Percentiles rank a stretch among this genome's conserved stretches.
Evolutionary conservation across 2,113 vertebrate genomes (phyloP).

Genomic region (Pelmatolapia mariae): DNA sequence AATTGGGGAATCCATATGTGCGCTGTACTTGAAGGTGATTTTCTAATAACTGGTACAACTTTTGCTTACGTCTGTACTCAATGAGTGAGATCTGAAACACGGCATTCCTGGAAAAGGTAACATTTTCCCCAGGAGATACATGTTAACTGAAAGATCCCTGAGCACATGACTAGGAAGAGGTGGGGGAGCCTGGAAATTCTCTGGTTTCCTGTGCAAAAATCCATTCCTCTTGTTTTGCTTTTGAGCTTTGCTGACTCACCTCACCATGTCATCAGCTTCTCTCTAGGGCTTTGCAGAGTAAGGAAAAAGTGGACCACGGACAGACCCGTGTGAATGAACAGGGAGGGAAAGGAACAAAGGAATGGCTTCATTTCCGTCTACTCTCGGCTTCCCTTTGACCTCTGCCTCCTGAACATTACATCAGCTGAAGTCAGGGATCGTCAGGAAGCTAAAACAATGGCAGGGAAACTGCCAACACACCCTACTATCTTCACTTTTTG

Average conservation of each 20-base stretch:
- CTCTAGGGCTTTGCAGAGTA: not conserved
- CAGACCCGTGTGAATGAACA: slow-evolving; percentile 4
- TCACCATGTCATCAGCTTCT: slow-evolving; percentile 27
- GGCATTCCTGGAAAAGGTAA: not conserved
- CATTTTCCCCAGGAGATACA: not conserved
- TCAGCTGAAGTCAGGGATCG: slow-evolving; percentile 30
- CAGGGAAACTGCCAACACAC: slow-evolving; percentile 54
- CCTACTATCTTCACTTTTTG: slow-evolving; percentile 1
- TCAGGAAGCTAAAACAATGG: slow-evolving; percentile 73
- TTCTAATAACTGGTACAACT: not conserved
- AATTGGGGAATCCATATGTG: not conserved
- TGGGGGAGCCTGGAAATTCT: not conserved
- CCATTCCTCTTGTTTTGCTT: slow-evolving; percentile 27
- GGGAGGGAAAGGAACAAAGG: slow-evolving; percentile 21
- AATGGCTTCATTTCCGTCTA: slow-evolving; percentile 24
- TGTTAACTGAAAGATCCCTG: not conserved
- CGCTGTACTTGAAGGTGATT: not conserved
- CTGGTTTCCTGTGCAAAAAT: slow-evolving; percentile 38
- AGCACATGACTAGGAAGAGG: slow-evolving; percentile 19
- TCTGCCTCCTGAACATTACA: slow-evolving; percentile 48
- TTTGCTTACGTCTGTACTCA: not conserved
- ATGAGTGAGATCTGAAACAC: not conserved
- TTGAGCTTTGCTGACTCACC: slow-evolving; percentile 62
- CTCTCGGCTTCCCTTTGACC: slow-evolving; percentile 53
- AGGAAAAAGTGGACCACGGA: slow-evolving; percentile 5